Evolutionary conservation across 2,888 invertebrate species (phyloP).

Genomic region (Quadriops clusia): DNA sequence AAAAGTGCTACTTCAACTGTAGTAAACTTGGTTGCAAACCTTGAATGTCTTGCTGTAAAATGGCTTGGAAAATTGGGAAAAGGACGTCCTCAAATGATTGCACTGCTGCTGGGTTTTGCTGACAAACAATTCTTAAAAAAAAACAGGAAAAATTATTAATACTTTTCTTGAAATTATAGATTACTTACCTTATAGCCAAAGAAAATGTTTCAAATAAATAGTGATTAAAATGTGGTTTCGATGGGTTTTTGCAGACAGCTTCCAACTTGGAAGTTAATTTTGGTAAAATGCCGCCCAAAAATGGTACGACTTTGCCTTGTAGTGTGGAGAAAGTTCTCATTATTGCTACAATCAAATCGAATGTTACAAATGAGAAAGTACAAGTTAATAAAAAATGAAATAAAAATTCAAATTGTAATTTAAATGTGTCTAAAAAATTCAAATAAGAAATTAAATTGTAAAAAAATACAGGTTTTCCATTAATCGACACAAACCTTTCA

Average conservation of each 20-base stretch:
- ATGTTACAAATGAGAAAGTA: no score
- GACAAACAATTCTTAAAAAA: slow-evolving; percentile 65
- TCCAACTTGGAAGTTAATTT: slow-evolving; percentile 75
- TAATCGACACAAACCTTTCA: no score
- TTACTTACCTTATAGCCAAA: slow-evolving; percentile 66
- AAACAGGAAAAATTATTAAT: slow-evolving; percentile 4
- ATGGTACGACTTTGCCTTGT: slow-evolving; percentile 70
- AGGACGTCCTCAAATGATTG: slow-evolving; percentile 81
- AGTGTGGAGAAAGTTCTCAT: slow-evolving; percentile 77
- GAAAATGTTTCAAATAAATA: slow-evolving; percentile 94
- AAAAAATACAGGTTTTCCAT: slow-evolving; percentile 15
- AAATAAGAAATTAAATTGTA: slow-evolving; percentile 3
- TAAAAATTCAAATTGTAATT: slow-evolving; percentile 3
- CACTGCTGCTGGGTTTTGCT: slow-evolving; percentile 66
- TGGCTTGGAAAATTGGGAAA: slow-evolving; percentile 91
- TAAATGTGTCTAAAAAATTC: not conserved
- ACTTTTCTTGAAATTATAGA: slow-evolving; percentile 3
- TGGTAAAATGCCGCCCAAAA: slow-evolving; percentile 66
- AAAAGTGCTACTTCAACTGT: no score
- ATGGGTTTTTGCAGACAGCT: slow-evolving; percentile 83
- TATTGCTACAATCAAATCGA: slow-evolving; percentile 57
- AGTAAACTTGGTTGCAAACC: slow-evolving; percentile 38
- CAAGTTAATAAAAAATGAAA: slow-evolving; percentile 2
- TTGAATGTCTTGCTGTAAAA: slow-evolving; percentile 87
- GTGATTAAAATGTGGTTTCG: slow-evolving; percentile 96